Evolutionary conservation across 1,140 invertebrate species (phyloP).

Genomic region (Pseudomyrmex concolor): DNA sequence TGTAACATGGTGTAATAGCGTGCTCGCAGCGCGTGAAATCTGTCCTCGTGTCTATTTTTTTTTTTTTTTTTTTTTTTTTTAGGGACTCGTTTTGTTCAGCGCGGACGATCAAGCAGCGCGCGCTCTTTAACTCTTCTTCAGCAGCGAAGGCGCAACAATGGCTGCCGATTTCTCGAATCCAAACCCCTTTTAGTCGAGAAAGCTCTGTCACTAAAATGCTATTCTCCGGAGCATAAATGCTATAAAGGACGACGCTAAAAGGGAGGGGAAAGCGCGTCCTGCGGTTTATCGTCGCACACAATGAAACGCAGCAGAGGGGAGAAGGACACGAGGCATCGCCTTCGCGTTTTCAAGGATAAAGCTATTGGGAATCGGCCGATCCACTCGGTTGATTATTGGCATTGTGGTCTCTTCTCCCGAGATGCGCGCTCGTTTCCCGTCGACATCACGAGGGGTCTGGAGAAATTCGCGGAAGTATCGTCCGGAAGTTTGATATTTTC

Average conservation of each 20-base stretch:
- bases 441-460: not conserved
- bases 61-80: too few species aligned
- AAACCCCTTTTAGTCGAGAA: constrained; percentile 54
- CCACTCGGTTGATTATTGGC: constrained; percentile 81
- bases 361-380: constrained; percentile 77
- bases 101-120: constrained; percentile 11
- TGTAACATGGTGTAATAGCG: not conserved
- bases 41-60: not conserved
- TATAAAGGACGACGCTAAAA: constrained; percentile 44
- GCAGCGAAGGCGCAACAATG: constrained; percentile 57
- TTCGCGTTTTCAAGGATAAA: constrained; percentile 75
- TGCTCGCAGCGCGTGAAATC: not conserved
- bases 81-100: not conserved
- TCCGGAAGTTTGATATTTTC: constrained; percentile 3
- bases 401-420: constrained; percentile 75
- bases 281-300: constrained; percentile 43
- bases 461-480: not conserved
- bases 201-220: constrained; percentile 60
- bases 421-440: constrained; percentile 54
- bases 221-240: constrained; percentile 67
- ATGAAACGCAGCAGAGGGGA: constrained; percentile 52
- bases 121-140: constrained; percentile 43
- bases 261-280: constrained; percentile 1
- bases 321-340: constrained; percentile 36
- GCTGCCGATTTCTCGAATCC: constrained; percentile 58